Base-by-base conservation (phyloP, 2,113 vertebrate species). In the Cichladusa arquata region DNA sequence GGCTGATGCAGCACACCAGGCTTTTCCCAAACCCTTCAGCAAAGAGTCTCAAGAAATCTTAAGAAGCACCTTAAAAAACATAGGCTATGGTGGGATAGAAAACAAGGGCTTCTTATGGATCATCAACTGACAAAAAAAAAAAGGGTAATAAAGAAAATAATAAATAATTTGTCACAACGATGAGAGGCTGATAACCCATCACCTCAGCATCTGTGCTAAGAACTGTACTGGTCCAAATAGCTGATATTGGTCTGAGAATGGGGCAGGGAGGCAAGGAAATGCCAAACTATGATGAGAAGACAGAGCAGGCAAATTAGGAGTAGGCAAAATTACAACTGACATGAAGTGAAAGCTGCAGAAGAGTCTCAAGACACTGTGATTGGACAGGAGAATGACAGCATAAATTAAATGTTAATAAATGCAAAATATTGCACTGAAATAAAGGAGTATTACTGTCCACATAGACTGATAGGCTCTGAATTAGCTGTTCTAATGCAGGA, bases 341-440 rank as follows among this genome's bases (percentile, higher is more conserved):
- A 0, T 9, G 44, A 66, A 88, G 0, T 11, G 44, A 62, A 88
- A 86, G 45, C 62, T 73, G 64, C 34, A 79, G 45, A 66, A 69
- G 73, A 76, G 36, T 72, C 74, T 82, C 71, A 15, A 90, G 88
- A 86, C 45, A 33, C 58, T 42, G 24, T 15, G 82, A 88, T 0
- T 88, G 82, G 66, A 80, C 54, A 90, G 88, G 11, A 88, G 88
- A 94, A 67, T 70, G 86, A 93, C 80, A 83, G 82, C 70, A 54
- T 81, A 81, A 88, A 94, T 95, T 93, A 80, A 79, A 62, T 81
- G 86, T 86, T 95, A 93, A 93, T 86, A 90, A 94, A 94, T 90
- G 94, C 22, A 88, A 90, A 92, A 80, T 54, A 86, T 24, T 70
- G 65, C 58, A 66, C 28, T 45, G 40, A 48, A 91, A 92, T 81